Base-by-base conservation (phyloP, 2,888 invertebrate genomes). In the Agrochola circellaris region DNA sequence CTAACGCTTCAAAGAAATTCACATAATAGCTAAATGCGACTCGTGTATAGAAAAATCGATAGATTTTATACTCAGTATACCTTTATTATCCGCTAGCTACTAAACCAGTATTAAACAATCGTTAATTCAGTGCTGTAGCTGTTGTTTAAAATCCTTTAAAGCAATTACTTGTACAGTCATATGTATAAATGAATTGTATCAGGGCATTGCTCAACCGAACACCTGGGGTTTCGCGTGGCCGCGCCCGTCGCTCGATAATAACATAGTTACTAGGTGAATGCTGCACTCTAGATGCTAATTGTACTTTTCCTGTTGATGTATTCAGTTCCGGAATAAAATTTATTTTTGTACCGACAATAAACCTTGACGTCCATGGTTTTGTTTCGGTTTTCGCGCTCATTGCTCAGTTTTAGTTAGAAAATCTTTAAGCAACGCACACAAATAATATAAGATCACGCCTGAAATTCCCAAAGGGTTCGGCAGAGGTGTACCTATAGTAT, bases 261-360 rank as follows among this genome's bases (percentile, higher is more conserved):
- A 69, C 75, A 75, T 60, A 78, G 75, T 79, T 83, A 85, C 86
- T 86, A 85, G 61, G 68, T 79, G 79, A 81, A 86, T 83, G 82
- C 76, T 85, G 76, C 81, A 83, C 78, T 86, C 54, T 69, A 77
- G 73, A 79, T 75, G 78, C 77, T 92, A 92, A 93, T 92, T 92
- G 88, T 84, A 86, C 79, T 89, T 88, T 90, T 90, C 92, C 90
- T 90, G 90, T 88, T 76, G 79, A 70, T 66, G 45, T 38, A 75
- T 77, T 77, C 51, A 70, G 69, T 75, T 84, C 84, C 85, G 70
- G 75, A 60, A 68, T 66, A 38, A 42, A 70, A 77, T 73, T 81
- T 81, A 84, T 84, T 81, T 72, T 73, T 62, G 74, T 67, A 51
- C 34, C 45, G 62, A 56, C 75, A 15, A n/a, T 58, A 48, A 74